Evolutionary conservation across 2,797 vertebrate genomes (phyloP).

Genomic region (Todus mexicanus): DNA sequence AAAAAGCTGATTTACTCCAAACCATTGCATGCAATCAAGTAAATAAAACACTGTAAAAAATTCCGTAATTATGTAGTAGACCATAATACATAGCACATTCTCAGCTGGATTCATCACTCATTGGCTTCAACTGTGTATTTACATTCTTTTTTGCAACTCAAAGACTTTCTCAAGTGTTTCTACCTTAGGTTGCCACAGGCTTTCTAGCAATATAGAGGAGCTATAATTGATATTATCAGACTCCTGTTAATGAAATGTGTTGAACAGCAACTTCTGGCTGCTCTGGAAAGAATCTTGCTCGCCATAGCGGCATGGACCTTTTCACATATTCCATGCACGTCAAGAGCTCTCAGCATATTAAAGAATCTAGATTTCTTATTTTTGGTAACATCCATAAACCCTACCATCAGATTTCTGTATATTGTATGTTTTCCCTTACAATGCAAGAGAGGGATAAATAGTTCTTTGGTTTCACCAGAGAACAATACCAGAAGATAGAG

Average conservation of each 20-base stretch:
- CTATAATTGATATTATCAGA: background rate
- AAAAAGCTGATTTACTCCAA: conserved; percentile 51
- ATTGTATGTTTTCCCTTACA: background rate
- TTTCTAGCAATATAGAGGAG: background rate
- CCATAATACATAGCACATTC: conserved; percentile 51
- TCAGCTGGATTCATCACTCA: background rate
- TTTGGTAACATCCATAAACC: background rate
- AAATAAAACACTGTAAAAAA: conserved; percentile 63
- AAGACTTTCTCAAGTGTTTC: background rate
- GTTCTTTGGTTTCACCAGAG: background rate
- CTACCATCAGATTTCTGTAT: background rate
- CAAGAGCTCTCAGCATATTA: background rate
- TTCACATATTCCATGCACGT: background rate
- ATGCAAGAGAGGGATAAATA: background rate
- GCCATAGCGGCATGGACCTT: background rate
- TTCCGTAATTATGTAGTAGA: conserved; percentile 48
- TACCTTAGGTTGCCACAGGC: background rate
- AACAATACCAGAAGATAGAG: background rate
- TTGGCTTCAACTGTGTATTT: background rate
- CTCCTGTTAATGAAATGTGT: background rate
- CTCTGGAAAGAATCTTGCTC: background rate
- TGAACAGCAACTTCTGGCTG: background rate
- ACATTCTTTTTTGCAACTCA: background rate
- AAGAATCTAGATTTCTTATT: background rate
- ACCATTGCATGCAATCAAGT: conserved; percentile 39